Evolutionary conservation across 92 coral and sea anemone species (phyloP).

Genomic region (Epizoanthus scotinus): DNA sequence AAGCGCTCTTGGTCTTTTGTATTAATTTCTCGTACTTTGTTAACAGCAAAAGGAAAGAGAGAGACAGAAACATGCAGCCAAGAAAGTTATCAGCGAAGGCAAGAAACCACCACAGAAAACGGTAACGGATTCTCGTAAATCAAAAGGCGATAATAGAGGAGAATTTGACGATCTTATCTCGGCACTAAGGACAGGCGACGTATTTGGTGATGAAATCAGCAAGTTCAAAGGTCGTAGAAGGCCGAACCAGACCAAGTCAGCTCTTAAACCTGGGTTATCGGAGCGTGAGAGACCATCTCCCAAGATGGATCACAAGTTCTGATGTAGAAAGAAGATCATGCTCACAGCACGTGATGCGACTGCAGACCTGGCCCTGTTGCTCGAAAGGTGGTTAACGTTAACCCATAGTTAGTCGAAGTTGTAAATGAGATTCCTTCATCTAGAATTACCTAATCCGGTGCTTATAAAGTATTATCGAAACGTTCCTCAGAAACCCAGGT

Average conservation of each 20-base stretch:
- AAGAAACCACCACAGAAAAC: constrained; percentile 53
- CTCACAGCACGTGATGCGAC: too few relatives aligned
- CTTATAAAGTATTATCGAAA: too few relatives aligned
- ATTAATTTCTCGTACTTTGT: neutral
- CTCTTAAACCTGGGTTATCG: constrained; percentile 63
- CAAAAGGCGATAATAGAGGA: constrained; percentile 78
- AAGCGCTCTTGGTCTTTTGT: too few relatives aligned
- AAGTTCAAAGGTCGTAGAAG: constrained; percentile 94
- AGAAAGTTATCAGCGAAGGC: constrained; percentile 69
- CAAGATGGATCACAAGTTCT: constrained; percentile 38
- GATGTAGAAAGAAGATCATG: neutral
- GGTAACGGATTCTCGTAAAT: constrained; percentile 43
- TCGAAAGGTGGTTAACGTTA: too few relatives aligned
- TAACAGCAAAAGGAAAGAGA: constrained; percentile 94
- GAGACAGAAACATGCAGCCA: constrained; percentile 89
- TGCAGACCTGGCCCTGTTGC: too few relatives aligned
- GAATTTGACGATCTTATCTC: constrained; percentile 98
- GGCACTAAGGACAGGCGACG: constrained; percentile 98
- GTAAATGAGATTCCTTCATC: too few relatives aligned
- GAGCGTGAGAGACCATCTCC: constrained; percentile 85
- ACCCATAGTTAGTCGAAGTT: too few relatives aligned
- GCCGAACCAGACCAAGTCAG: constrained; percentile 61
- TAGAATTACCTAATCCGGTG: too few relatives aligned
- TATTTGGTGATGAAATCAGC: constrained; percentile 96
- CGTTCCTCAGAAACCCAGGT: too few relatives aligned